These are phyloP conservation scores for Lymantria monacha DNA, from an alignment of 2,888 invertebrate genomes.

Conservation along the genomic window DNA sequence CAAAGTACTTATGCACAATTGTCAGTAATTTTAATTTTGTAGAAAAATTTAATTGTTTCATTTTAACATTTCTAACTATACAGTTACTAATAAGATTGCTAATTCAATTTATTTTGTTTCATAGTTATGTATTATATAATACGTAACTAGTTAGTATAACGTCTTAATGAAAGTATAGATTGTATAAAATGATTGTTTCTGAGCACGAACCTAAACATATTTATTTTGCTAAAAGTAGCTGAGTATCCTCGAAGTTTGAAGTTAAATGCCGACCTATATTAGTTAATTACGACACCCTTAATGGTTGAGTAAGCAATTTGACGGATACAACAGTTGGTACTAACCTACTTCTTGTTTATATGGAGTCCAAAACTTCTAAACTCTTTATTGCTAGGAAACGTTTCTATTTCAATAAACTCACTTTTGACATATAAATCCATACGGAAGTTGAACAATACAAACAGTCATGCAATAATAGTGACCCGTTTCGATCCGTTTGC, in stretches of 20 bases:
- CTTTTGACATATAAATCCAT: slow-evolving; percentile 32
- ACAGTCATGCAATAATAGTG: slow-evolving; percentile 18
- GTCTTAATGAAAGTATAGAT: too few relatives aligned
- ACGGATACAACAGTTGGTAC: slow-evolving; percentile 31
- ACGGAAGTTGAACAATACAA: slow-evolving; percentile 21
- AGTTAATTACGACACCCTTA: slow-evolving; percentile 35
- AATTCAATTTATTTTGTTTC: too few relatives aligned
- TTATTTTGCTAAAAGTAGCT: slow-evolving; percentile 4
- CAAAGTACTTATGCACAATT: too few relatives aligned
- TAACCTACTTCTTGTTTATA: slow-evolving; percentile 35
- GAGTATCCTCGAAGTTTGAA: slow-evolving; percentile 12
- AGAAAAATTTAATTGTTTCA: too few relatives aligned
- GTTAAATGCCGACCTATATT: slow-evolving; percentile 18
- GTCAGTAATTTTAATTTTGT: too few relatives aligned
- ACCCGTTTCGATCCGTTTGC: slow-evolving; percentile 6
- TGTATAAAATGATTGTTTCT: too few relatives aligned
- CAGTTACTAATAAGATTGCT: too few relatives aligned
- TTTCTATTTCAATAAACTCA: slow-evolving; percentile 33
- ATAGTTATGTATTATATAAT: too few relatives aligned
- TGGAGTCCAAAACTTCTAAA: slow-evolving; percentile 26
- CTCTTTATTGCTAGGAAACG: slow-evolving; percentile 18
- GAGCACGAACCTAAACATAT: background rate
- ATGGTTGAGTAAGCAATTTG: slow-evolving; percentile 39
- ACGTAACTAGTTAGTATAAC: too few relatives aligned
- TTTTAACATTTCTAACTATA: too few relatives aligned